Base-by-base conservation (phyloP, 2,113 vertebrate species). In the Notarius lentiginosus region DNA sequence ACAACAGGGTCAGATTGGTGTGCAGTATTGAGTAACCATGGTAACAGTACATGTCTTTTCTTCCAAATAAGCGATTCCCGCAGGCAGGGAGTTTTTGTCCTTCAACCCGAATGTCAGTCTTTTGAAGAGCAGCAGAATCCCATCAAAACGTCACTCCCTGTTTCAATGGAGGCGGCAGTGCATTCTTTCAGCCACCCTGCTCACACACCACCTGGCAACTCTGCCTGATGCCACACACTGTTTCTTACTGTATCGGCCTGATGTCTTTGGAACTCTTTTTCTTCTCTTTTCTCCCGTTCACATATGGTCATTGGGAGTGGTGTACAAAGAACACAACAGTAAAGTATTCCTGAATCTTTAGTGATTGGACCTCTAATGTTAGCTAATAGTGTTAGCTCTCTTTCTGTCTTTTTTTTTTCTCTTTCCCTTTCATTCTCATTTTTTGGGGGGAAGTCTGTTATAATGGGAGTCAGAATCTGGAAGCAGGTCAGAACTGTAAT, bases 31-130 rank as follows among this genome's bases (percentile, higher is more conserved):
- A 53, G 81, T 90, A 90, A 77, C 87, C 87, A 86, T 86, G 77
- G 87, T 22, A 86, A 90, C 81, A 66, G 87, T 15, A 17, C 58
- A 87, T 88, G 75, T n/a, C 82, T 84, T 15, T 60, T 82, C 77
- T 79, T 47, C 34, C 56, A 83, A 89, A 87, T 68, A 85, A 87
- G 84, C 49, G 10, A 80, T 53, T 86, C 77, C 24, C 24, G 75
- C 72, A 58, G 58, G 77, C 58, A 14, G 63, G 66, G 80, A 81
- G 81, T 84, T 86, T 90, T 77, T 84, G 34, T 86, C 79, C 87
- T 88, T 86, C 72, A 86, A 86, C 77, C n/a, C 8, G 81, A 88
- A 86, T 73, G 85, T 82, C 86, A 77, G 86, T 86, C 73, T 84
- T 86, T 79, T 88, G 70, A 83, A 86, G 79, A 58, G 30, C 65